phyloP scores from a whole-genome alignment of 2,797 vertebrate species.

The Pseudochirops corinnae region DNA sequence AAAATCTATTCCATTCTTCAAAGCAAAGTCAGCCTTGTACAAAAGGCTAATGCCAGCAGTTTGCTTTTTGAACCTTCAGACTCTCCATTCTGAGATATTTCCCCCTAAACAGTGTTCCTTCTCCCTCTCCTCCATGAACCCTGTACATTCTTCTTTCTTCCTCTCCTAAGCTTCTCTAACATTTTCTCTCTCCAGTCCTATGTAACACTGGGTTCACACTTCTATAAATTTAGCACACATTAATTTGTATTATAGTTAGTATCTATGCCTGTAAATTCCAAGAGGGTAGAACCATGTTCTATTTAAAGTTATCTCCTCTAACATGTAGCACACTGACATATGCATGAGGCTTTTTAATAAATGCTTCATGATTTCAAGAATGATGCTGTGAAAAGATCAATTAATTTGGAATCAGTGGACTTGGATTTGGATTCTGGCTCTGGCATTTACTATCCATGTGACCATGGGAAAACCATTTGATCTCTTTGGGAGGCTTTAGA shows the following conservation, averaged over 20 bases:
- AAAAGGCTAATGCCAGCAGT: background rate
- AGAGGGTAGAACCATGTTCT: background rate
- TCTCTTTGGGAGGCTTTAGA: background rate
- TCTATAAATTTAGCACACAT: background rate
- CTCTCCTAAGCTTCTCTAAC: background rate
- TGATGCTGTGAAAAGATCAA: background rate
- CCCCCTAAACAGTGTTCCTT: background rate
- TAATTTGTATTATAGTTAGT: background rate
- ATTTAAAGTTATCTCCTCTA: background rate
- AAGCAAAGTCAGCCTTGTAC: background rate
- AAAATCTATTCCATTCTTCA: background rate
- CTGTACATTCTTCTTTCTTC: background rate
- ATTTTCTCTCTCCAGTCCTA: background rate
- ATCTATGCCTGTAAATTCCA: background rate
- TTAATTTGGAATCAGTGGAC: background rate
- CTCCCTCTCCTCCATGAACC: background rate
- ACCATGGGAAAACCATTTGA: background rate
- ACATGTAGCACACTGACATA: background rate
- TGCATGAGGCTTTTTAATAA: background rate
- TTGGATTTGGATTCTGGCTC: background rate
- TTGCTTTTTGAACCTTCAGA: background rate
- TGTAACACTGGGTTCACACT: background rate
- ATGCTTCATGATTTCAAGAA: background rate
- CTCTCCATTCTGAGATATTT: background rate
- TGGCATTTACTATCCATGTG: background rate